phyloP scores from a whole-genome alignment of 2,113 vertebrate species.

The Puma concolor region DNA sequence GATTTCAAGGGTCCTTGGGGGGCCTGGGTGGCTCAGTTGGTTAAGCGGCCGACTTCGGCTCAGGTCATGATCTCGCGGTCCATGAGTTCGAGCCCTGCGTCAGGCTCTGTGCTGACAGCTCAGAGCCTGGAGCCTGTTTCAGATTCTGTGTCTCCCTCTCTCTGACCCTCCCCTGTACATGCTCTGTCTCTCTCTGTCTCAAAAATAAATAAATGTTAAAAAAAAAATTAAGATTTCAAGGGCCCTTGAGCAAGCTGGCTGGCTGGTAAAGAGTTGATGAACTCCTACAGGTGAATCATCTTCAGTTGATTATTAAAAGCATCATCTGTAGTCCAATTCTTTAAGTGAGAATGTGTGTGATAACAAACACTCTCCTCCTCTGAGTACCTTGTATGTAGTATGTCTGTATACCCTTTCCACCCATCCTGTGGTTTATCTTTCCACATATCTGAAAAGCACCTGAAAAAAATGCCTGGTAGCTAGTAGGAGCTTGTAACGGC shows the following conservation, averaged over 20 bases:
- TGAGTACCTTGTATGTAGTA: background rate
- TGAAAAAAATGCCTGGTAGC: background rate
- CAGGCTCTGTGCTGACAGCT: too few species aligned
- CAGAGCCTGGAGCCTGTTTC: too few species aligned
- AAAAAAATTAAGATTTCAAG: background rate
- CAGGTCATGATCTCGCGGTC: too few species aligned
- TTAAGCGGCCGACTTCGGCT: too few species aligned
- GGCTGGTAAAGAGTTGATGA: background rate
- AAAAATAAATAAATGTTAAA: too few species aligned
- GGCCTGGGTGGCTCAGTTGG: too few species aligned
- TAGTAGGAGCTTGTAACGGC: background rate
- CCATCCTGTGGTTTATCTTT: background rate
- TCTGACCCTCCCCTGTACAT: too few species aligned
- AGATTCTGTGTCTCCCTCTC: too few species aligned
- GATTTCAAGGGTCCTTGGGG: background rate
- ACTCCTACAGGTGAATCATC: background rate
- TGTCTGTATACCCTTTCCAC: background rate
- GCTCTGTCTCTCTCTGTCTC: too few species aligned
- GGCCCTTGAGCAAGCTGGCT: background rate
- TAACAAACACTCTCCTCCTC: background rate
- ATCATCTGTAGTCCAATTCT: background rate
- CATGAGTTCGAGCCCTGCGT: too few species aligned
- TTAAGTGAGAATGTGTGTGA: background rate
- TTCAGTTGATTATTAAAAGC: background rate
- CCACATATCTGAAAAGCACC: background rate